These are phyloP conservation scores for Megalopta genalis DNA, from an alignment of 1,140 invertebrate species.

Conservation along the genomic window DNA sequence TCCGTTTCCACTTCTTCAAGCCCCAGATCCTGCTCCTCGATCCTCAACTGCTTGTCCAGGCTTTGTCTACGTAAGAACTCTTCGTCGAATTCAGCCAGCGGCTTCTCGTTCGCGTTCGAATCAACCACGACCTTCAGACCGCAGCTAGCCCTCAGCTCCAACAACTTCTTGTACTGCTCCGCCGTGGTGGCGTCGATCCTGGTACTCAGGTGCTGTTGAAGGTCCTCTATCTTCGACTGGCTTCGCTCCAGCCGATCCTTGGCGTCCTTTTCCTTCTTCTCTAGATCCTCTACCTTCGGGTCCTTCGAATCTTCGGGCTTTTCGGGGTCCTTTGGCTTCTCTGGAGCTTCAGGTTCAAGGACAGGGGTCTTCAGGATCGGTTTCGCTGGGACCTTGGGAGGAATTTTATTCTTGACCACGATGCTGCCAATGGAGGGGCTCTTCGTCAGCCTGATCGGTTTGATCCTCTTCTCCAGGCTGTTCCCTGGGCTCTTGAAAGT, in stretches of 20 bases:
- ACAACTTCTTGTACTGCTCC: conserved; percentile 66
- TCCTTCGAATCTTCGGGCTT: background rate
- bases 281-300: background rate
- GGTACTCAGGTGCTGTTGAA: conserved; percentile 70
- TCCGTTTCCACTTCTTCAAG: background rate
- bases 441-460: conserved; percentile 58
- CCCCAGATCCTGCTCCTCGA: conserved; percentile 64
- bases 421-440: conserved; percentile 48
- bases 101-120: conserved; percentile 53
- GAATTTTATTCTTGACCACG: conserved; percentile 30
- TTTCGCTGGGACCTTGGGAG: conserved; percentile 53
- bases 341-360: background rate
- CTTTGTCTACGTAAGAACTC: conserved; percentile 69
- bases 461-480: conserved; percentile 45
- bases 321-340: conserved; percentile 14
- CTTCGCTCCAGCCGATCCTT: conserved; percentile 43
- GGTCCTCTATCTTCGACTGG: conserved; percentile 67
- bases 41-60: conserved; percentile 66
- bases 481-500: conserved; percentile 12
- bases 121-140: conserved; percentile 35
- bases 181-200: conserved; percentile 70
- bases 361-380: conserved; percentile 29
- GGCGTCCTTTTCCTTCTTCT: background rate
- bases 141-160: conserved; percentile 13
- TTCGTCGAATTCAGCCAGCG: conserved; percentile 65